Evolutionary conservation across 2,797 vertebrate genomes (phyloP).

Genomic region (Myripristis jacobus): DNA sequence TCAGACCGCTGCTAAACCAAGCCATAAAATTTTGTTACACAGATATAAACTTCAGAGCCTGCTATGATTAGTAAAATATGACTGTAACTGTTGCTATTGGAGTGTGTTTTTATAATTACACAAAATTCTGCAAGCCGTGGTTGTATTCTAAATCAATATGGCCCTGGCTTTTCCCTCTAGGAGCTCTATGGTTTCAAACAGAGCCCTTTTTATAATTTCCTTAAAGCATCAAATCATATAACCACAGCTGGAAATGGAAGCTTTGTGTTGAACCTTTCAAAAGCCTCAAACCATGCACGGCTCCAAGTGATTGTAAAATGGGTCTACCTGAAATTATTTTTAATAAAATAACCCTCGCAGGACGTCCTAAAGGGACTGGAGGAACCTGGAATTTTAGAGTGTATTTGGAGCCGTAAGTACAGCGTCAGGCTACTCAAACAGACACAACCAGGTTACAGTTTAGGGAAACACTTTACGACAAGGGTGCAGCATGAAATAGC

Average conservation of each 20-base stretch:
- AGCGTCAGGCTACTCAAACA: not conserved
- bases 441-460: not conserved
- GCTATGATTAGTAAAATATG: not conserved
- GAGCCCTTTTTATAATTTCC: conserved; percentile 41
- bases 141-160: conserved; percentile 1
- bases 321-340: not conserved
- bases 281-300: not conserved
- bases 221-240: conserved; percentile 37
- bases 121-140: conserved; percentile 8
- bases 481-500: too few relatives aligned
- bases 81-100: conserved; percentile 7
- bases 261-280: not conserved
- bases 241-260: conserved; percentile 2
- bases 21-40: conserved; percentile 34
- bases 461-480: too few relatives aligned
- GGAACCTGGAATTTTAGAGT: not conserved
- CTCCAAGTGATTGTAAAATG: conserved; percentile 2
- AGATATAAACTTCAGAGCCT: conserved; percentile 25
- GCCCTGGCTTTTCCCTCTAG: conserved; percentile 11
- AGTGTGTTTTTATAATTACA: conserved; percentile 4
- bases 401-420: too few relatives aligned
- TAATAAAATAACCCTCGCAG: not conserved
- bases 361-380: not conserved
- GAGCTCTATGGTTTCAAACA: conserved; percentile 30
- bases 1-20: conserved; percentile 44